Conservation (phyloP, 2,888 invertebrate genomes). For the Mycalesis mineus region DNA sequence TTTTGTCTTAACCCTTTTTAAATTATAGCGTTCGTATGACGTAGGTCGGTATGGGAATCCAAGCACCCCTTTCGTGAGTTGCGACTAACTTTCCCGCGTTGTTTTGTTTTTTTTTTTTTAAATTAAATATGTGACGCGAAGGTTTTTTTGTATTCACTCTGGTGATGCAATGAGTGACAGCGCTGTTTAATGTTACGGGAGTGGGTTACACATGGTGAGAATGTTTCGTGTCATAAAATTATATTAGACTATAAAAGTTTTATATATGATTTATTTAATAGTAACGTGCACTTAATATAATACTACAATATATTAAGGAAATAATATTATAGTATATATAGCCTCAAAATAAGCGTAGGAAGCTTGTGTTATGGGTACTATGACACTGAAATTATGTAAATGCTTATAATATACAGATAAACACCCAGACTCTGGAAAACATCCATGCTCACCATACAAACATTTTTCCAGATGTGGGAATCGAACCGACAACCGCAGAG, state of each 20-base stretch:
- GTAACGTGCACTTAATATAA: no score
- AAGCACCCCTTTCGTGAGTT: conserved; percentile 36
- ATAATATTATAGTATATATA: no score
- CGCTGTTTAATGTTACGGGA: conserved; percentile 1
- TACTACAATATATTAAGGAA: no score
- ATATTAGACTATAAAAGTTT: not conserved
- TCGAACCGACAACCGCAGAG: no score
- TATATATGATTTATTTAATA: not conserved
- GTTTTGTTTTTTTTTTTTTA: conserved; percentile 11
- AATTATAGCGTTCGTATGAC: conserved; percentile 63
- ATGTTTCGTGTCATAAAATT: conserved; percentile 3
- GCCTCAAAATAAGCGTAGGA: no score
- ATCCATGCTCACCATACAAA: no score
- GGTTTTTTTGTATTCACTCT: conserved; percentile 13
- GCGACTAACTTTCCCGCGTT: conserved; percentile 14
- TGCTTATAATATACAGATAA: no score
- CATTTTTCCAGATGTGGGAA: no score
- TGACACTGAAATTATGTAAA: no score
- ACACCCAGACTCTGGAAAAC: no score
- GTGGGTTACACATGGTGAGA: conserved; percentile 15
- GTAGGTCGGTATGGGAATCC: conserved; percentile 61
- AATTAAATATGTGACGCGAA: conserved; percentile 16
- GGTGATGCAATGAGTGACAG: conserved; percentile 13
- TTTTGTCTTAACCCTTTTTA: conserved; percentile 69
- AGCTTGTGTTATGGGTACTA: no score